phyloP scores from a whole-genome alignment of 2,888 invertebrate genomes.

The Ophion obscuratus region DNA sequence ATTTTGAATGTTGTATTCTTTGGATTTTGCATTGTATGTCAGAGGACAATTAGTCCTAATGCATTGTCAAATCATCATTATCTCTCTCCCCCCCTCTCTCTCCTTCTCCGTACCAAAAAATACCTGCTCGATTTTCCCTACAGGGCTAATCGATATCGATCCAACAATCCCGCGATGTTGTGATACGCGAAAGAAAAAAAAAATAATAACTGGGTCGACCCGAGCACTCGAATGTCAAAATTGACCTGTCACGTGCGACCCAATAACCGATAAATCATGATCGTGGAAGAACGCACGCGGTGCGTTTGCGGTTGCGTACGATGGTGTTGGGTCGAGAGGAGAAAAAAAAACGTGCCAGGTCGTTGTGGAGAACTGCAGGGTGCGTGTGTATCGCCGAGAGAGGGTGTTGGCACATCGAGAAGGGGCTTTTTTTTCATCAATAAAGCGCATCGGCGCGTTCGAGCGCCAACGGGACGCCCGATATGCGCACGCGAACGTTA shows the following conservation, averaged over 20 bases:
- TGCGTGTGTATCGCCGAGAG: conserved; percentile 51
- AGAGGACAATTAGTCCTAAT: too few relatives aligned
- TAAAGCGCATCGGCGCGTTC: background rate
- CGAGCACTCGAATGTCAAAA: conserved; percentile 19
- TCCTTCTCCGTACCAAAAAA: background rate
- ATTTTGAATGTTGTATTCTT: too few relatives aligned
- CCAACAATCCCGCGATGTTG: background rate
- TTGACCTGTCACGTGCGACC: conserved; percentile 44
- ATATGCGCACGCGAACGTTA: conserved; percentile 74
- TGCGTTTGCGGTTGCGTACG: conserved; percentile 45
- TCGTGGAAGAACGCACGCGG: conserved; percentile 51
- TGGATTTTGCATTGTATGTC: too few relatives aligned
- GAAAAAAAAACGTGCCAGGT: conserved; percentile 62
- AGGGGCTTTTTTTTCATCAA: background rate
- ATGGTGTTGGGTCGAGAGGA: background rate
- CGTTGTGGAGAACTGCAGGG: conserved; percentile 63
- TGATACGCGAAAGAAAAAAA: background rate
- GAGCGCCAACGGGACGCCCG: conserved; percentile 53
- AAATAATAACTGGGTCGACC: background rate
- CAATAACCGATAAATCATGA: conserved; percentile 71
- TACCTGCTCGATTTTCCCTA: background rate
- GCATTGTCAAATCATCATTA: too few relatives aligned
- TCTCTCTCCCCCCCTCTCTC: background rate
- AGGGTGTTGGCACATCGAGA: conserved; percentile 59
- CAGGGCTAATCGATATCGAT: background rate